These are phyloP conservation scores for Axis porcinus DNA, from an alignment of 2,113 vertebrate species.

Conservation along the genomic window DNA sequence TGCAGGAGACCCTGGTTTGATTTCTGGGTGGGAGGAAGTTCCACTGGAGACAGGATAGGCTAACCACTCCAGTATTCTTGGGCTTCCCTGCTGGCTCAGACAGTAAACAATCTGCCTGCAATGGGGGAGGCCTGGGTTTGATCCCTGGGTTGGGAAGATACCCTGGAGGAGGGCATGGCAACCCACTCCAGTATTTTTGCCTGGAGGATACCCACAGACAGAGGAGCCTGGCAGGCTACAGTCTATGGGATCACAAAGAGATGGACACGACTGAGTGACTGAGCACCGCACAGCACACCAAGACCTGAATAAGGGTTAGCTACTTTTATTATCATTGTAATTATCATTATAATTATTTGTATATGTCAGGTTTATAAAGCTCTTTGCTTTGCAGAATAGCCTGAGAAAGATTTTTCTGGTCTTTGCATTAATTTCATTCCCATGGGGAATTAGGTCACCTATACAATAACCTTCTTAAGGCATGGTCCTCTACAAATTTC, in stretches of 20 bases:
- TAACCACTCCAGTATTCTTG: background rate
- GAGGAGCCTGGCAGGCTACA: background rate
- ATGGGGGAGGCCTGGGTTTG: background rate
- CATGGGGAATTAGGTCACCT: background rate
- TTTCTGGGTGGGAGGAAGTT: background rate
- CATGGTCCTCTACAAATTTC: background rate
- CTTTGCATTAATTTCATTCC: background rate
- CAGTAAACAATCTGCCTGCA: background rate
- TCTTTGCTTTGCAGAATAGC: background rate
- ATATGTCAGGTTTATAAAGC: background rate
- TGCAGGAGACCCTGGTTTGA: background rate
- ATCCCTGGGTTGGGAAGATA: background rate
- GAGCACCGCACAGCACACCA: background rate
- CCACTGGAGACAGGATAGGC: background rate
- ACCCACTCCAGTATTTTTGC: background rate
- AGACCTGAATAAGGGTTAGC: background rate
- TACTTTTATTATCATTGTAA: background rate
- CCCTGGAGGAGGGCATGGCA: background rate
- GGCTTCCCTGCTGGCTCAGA: background rate
- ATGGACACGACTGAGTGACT: accelerated
- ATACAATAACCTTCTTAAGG: background rate
- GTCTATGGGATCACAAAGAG: background rate
- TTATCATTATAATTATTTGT: background rate
- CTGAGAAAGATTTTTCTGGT: background rate
- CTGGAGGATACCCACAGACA: background rate